Conservation (phyloP, 2,888 invertebrate species). For the Stegophylla sp. region DNA sequence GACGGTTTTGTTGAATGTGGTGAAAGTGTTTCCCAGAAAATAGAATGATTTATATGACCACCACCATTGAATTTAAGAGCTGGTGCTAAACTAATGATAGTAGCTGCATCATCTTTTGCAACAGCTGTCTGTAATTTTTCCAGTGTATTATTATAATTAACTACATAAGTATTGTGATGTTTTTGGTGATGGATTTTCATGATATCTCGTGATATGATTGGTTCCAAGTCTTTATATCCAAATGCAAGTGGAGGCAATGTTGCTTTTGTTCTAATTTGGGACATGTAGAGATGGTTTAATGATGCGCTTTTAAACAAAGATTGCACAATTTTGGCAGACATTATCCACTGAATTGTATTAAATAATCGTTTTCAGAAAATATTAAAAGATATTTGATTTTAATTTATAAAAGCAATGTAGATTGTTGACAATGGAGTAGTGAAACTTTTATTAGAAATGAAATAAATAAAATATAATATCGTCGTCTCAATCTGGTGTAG, state of each 20-base stretch:
- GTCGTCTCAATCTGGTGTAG: no score
- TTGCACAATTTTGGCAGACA: conserved; percentile 37
- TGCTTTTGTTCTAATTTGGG: conserved; percentile 55
- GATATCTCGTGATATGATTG: conserved; percentile 92
- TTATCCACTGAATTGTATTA: background rate
- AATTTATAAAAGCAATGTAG: no score
- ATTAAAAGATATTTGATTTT: no score
- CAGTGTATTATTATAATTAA: conserved; percentile 91
- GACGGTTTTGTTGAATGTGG: conserved; percentile 73
- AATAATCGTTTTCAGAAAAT: no score
- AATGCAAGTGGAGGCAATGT: conserved; percentile 88
- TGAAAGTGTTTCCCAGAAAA: conserved; percentile 96
- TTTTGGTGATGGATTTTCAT: conserved; percentile 98
- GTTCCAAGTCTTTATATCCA: conserved; percentile 94
- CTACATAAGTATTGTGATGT: conserved; percentile 96
- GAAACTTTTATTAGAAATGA: no score
- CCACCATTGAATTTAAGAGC: conserved; percentile 97
- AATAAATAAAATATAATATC: no score
- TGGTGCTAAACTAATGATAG: conserved; percentile 81
- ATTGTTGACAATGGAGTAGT: no score
- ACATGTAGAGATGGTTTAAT: background rate
- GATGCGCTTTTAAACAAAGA: conserved; percentile 22
- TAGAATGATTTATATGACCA: conserved; percentile 97
- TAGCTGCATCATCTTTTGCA: conserved; percentile 75
- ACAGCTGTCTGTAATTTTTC: conserved; percentile 88